Conservation (phyloP, 2,113 vertebrate species). For the Callospermophilus lateralis region DNA sequence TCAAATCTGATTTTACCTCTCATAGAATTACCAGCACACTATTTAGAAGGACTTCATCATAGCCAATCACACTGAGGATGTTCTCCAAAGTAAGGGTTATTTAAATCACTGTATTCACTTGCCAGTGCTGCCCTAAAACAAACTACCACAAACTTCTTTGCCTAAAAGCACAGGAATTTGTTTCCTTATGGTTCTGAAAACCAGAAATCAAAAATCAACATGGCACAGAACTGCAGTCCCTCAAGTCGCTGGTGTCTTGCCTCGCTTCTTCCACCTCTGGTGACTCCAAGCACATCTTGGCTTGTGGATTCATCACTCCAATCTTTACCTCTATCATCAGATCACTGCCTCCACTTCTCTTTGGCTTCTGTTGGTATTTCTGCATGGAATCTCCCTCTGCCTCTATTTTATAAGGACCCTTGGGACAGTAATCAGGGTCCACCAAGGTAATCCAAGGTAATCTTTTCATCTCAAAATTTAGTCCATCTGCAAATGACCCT, state of each 20-base stretch:
- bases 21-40: no score
- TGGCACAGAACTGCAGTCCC: not conserved
- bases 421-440: not conserved
- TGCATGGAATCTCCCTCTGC: not conserved
- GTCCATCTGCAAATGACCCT: not conserved
- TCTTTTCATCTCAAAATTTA: not conserved
- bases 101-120: not conserved
- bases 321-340: not conserved
- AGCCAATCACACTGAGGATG: not conserved
- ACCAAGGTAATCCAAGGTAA: not conserved
- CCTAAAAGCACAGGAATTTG: not conserved
- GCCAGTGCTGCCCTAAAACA: not conserved
- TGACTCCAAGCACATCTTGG: not conserved
- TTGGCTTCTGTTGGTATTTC: not conserved
- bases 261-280: not conserved
- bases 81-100: not conserved
- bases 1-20: no score
- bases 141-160: not conserved
- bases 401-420: not conserved
- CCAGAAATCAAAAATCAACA: not conserved
- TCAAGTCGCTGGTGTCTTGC: not conserved
- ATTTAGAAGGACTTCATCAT: not conserved
- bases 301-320: fast-evolving
- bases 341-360: not conserved
- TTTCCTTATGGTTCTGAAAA: not conserved